Evolutionary conservation across 2,113 vertebrate genomes (phyloP), one percentile per base, ranked within the genome.

Genomic region (Thamnaconus septentrionalis): DNA sequence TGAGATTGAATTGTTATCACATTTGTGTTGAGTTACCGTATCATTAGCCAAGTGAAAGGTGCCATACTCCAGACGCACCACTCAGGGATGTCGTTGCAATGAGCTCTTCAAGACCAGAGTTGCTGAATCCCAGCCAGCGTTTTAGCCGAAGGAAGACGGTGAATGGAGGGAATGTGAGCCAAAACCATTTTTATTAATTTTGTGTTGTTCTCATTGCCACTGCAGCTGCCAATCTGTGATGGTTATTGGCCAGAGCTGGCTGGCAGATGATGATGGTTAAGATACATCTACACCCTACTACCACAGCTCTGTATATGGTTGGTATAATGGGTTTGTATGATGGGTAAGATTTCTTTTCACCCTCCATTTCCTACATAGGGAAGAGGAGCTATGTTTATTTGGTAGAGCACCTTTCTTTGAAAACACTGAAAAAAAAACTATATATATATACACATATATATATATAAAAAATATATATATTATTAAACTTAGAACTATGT

Each of bases 291-390:
- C 92, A 96, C 93, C 95, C 95, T 96, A 94, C 94, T 97, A 95
- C 95, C 95, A 96, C 95, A 95, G 93, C 96, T 96, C 95, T 96
- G 94, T 97, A 92, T 97, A 96, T 97, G 95, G 95, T 97, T 97
- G 95, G 95, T 97, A 97, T 97, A 94, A 96, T 92, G 95, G 95
- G 95, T 97, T 97, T 97, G 95, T 97, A 97, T 96, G 94, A 95
- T 97, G 95, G 95, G 95, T 97, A 97, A 97, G 95, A 92, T 92
- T 93, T 92, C 84, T 93, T 93, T 93, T 88, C 91, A 92, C 92
- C 91, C 92, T 92, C 83, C 89, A 92, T 91, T 85, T 90, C 88
- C 87, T 90, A 84, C 70, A 84, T 89, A 89, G 89, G 87, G 65
- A 84, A 80, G 82, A 84, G 79, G 86, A 84, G 80, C 56, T 69